These are phyloP conservation scores for Rhegmatorhina hoffmannsi DNA, from an alignment of 2,113 vertebrate species.

Conservation along the genomic window DNA sequence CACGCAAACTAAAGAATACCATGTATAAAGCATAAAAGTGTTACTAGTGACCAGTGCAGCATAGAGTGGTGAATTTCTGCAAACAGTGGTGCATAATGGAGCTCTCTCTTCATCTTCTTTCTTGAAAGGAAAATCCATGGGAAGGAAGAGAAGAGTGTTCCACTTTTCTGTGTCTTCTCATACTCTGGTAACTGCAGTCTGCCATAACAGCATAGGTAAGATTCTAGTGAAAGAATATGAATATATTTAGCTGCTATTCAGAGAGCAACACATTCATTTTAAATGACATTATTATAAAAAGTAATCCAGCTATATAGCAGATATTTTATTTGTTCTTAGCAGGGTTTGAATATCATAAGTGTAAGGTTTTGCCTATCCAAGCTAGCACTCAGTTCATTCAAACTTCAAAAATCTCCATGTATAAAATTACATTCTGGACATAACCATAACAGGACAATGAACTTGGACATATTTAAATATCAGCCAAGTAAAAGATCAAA, in stretches of 20 bases:
- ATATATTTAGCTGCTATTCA: neutral
- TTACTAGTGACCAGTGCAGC: neutral
- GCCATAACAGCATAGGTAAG: neutral
- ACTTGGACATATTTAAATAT: neutral
- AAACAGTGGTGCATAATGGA: neutral
- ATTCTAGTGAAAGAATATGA: neutral
- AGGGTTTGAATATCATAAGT: neutral
- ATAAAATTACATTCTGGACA: neutral
- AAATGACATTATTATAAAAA: neutral
- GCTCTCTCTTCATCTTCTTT: neutral
- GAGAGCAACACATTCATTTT: neutral
- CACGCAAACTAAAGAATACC: neutral
- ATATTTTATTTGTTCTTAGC: neutral
- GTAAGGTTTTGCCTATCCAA: neutral
- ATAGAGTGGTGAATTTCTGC: neutral
- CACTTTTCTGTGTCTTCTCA: neutral
- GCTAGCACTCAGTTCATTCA: neutral
- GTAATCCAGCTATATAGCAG: neutral
- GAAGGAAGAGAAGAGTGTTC: neutral
- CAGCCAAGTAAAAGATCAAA: neutral
- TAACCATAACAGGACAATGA: neutral
- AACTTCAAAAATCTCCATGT: neutral
- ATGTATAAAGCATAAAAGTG: neutral
- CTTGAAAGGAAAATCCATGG: neutral
- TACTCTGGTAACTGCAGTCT: neutral